Evolutionary conservation across 2,797 vertebrate genomes (phyloP).

Genomic region (Stomatorhinus walkeri): DNA sequence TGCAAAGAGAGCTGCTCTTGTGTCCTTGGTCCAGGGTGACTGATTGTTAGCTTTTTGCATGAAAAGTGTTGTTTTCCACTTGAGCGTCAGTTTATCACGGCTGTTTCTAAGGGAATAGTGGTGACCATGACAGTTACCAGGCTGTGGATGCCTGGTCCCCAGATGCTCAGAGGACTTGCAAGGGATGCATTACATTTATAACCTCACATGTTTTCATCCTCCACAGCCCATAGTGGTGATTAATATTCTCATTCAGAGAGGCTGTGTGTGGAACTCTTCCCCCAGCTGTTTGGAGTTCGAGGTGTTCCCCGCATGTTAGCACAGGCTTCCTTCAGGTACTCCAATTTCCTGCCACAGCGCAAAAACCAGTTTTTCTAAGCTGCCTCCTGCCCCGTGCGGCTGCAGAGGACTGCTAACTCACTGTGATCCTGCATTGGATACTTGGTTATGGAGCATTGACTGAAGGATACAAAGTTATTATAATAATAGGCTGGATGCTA

Average conservation of each 20-base stretch:
- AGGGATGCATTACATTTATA: background rate
- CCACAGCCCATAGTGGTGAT: background rate
- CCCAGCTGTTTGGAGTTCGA: background rate
- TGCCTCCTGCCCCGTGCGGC: background rate
- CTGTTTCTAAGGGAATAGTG: background rate
- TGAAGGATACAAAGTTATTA: background rate
- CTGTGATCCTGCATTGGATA: background rate
- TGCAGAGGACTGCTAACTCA: background rate
- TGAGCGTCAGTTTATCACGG: background rate
- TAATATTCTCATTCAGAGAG: background rate
- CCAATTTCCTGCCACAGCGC: background rate
- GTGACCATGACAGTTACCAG: background rate
- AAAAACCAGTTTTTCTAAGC: background rate
- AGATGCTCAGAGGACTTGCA: background rate
- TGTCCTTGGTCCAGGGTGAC: conserved; percentile 6
- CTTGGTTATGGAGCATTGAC: background rate
- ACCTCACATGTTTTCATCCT: background rate
- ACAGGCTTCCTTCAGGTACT: background rate
- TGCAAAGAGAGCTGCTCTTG: background rate
- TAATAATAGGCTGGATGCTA: background rate
- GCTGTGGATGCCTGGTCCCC: background rate
- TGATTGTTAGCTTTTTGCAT: background rate
- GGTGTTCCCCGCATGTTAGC: background rate
- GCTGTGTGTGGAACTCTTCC: background rate
- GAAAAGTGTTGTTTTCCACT: background rate